These are phyloP conservation scores for Candidula unifasciata DNA, from an alignment of 2,888 invertebrate species.

Conservation along the genomic window DNA sequence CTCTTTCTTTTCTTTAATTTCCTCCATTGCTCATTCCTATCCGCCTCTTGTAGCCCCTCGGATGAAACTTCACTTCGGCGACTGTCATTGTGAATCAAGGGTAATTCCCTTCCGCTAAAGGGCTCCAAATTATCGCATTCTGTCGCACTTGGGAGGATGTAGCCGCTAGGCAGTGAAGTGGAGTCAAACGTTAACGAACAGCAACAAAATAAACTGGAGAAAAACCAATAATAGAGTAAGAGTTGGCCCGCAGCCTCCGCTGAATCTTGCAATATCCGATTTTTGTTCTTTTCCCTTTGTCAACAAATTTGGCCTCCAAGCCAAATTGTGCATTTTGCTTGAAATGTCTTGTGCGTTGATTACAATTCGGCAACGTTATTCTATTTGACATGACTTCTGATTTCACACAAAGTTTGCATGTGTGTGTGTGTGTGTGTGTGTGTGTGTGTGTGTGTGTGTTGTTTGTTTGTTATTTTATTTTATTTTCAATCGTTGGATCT, in stretches of 20 bases:
- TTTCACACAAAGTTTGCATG: not conserved
- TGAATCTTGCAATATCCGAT: slow-evolving; percentile 9
- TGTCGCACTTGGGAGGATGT: slow-evolving; percentile 11
- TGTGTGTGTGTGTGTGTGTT: too few relatives aligned
- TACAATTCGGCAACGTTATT: not conserved
- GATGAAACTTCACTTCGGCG: slow-evolving; percentile 20
- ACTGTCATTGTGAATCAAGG: slow-evolving; percentile 49
- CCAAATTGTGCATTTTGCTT: slow-evolving; percentile 17
- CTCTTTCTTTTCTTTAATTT: slow-evolving; percentile 2
- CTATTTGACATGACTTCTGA: slow-evolving; percentile 14
- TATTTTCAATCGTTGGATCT: too few relatives aligned
- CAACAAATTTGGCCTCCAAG: slow-evolving; percentile 25
- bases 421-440: too few relatives aligned
- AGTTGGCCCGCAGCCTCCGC: slow-evolving; percentile 5
- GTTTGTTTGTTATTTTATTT: too few relatives aligned
- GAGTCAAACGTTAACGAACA: slow-evolving; percentile 46
- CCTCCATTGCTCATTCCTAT: not conserved
- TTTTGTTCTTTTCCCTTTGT: slow-evolving; percentile 2
- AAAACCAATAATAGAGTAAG: slow-evolving; percentile 36
- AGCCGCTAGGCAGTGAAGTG: slow-evolving; percentile 1
- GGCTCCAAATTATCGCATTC: slow-evolving; percentile 49
- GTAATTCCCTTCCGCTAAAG: slow-evolving; percentile 35
- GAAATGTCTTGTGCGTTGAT: slow-evolving; percentile 20
- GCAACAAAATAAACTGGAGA: slow-evolving; percentile 45
- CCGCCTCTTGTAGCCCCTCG: slow-evolving; percentile 4